These are phyloP conservation scores for Lasioglossum pauxillum DNA, from an alignment of 2,888 invertebrate genomes.

Conservation along the genomic window DNA sequence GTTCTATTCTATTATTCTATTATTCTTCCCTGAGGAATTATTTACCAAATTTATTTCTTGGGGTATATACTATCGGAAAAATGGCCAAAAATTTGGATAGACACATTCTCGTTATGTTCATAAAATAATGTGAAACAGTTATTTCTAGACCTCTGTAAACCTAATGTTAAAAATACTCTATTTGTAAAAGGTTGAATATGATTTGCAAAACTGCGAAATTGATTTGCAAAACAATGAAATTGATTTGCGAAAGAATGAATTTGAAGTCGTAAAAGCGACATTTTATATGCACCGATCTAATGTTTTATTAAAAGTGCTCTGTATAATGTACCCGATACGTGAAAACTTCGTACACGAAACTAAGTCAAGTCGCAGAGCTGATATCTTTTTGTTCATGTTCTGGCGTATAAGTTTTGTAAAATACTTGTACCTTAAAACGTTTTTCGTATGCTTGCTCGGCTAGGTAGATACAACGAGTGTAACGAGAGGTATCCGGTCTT, in stretches of 20 bases:
- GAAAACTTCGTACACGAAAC: constrained; percentile 35
- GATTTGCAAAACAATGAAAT: too few relatives aligned
- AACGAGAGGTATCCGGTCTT: constrained; percentile 39
- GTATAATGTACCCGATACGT: constrained; percentile 19
- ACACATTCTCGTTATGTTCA: too few relatives aligned
- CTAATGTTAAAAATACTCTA: too few relatives aligned
- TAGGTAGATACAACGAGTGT: constrained; percentile 44
- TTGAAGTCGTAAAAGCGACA: not conserved
- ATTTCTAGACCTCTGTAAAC: too few relatives aligned
- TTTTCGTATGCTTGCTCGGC: constrained; percentile 55
- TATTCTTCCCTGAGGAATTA: too few relatives aligned
- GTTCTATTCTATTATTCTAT: too few relatives aligned
- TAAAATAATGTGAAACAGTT: too few relatives aligned
- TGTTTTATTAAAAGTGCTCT: constrained; percentile 49
- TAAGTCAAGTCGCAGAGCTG: constrained; percentile 66
- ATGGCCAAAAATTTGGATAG: too few relatives aligned
- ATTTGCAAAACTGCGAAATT: too few relatives aligned
- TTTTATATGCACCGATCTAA: constrained; percentile 9
- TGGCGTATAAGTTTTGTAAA: constrained; percentile 49
- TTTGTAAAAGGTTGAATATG: too few relatives aligned
- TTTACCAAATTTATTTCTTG: too few relatives aligned
- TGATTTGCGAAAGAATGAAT: not conserved
- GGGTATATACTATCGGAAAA: too few relatives aligned
- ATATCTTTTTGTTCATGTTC: constrained; percentile 43
- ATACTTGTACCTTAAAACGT: constrained; percentile 49